Conservation (phyloP, 2,113 vertebrate genomes). For the Geococcyx californianus region DNA sequence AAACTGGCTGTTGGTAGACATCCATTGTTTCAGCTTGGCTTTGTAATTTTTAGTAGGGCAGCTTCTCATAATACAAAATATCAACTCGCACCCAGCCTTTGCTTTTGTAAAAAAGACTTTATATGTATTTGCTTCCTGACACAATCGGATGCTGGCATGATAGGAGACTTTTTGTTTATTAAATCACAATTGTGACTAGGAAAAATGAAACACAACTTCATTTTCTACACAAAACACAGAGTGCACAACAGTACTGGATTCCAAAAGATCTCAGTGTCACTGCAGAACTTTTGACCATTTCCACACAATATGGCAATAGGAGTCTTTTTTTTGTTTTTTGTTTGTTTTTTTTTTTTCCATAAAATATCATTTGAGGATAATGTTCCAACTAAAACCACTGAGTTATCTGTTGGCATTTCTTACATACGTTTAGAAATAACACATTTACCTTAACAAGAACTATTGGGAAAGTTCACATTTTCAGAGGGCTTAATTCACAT, state of each 20-base stretch:
- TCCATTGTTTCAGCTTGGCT: neutral
- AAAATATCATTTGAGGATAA: neutral
- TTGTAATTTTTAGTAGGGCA: neutral
- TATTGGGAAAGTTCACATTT: constrained; percentile 16
- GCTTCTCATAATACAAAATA: neutral
- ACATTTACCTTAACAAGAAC: neutral
- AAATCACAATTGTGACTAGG: neutral
- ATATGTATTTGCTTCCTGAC: neutral
- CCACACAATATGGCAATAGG: neutral
- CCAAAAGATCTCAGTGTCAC: neutral
- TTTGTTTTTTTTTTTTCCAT: too few species aligned
- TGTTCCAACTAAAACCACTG: neutral
- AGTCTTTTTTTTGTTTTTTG: neutral
- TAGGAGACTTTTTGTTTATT: neutral
- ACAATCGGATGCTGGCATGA: neutral
- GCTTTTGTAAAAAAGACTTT: neutral
- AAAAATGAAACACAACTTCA: neutral
- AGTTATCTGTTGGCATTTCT: neutral
- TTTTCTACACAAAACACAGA: neutral
- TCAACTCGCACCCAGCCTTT: neutral
- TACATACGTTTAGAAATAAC: constrained; percentile 2
- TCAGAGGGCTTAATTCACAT: constrained; percentile 41
- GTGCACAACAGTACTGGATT: neutral
- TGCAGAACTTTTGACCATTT: neutral
- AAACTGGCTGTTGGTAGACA: neutral